Percentiles rank a stretch among this genome's conserved stretches.
phyloP scores from a whole-genome alignment of 1,140 invertebrate genomes.

The Drosophila lacteicornis region DNA sequence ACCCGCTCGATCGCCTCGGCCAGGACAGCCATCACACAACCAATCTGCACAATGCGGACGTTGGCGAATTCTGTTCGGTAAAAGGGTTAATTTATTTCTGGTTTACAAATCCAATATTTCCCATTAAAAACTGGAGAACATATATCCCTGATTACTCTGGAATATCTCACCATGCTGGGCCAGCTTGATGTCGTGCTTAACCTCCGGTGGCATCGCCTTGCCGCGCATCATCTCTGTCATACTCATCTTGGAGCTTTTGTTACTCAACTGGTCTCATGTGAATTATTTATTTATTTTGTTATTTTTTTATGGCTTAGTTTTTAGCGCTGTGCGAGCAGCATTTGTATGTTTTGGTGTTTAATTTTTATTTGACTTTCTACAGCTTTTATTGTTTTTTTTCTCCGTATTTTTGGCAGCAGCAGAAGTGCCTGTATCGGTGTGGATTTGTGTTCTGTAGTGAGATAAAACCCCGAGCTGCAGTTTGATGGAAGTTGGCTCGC shows the following conservation, averaged over 20 bases:
- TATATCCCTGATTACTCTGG: neutral
- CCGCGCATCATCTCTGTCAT: slow-evolving; percentile 35
- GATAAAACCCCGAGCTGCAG: slow-evolving; percentile 8
- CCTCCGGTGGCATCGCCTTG: slow-evolving; percentile 12
- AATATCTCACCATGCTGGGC: slow-evolving; percentile 35
- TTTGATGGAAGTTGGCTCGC: slow-evolving; percentile 31
- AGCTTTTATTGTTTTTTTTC: neutral
- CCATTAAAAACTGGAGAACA: too few relatives aligned
- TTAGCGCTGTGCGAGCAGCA: neutral
- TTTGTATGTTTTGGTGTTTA: neutral
- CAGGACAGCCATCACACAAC: slow-evolving; percentile 33
- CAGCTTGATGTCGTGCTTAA: slow-evolving; percentile 20
- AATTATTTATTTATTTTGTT: slow-evolving; percentile 1
- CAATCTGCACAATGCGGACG: slow-evolving; percentile 33
- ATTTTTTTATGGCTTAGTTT: neutral
- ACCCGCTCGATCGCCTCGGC: slow-evolving; percentile 46
- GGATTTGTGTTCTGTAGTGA: slow-evolving; percentile 1
- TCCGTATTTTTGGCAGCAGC: slow-evolving; percentile 6
- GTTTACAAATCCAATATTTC: too few relatives aligned
- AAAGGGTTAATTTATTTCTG: neutral
- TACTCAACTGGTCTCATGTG: neutral
- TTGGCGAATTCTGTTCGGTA: slow-evolving; percentile 40
- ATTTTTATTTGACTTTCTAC: slow-evolving; percentile 6
- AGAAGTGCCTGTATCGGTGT: slow-evolving; percentile 9
- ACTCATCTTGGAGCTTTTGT: slow-evolving; percentile 30